Percentiles rank a stretch among this genome's conserved stretches.
These are phyloP conservation scores for Corythoichthys haematopterus DNA, from an alignment of 2,113 vertebrate species.

Conservation along the genomic window DNA sequence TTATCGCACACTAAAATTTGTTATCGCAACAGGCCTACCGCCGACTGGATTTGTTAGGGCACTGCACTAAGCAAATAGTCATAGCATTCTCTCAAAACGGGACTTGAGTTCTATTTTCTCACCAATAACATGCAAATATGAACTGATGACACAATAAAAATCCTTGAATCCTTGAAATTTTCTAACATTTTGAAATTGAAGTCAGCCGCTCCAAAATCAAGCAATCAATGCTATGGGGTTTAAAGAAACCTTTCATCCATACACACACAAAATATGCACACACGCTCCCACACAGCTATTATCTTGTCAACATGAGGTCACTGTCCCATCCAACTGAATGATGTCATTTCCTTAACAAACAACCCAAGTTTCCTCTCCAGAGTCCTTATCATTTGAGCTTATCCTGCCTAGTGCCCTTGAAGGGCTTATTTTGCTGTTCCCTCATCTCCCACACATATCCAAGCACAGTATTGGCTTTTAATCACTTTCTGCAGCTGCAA, in stretches of 20 bases:
- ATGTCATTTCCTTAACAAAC: conserved; percentile 71
- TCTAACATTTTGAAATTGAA: conserved; percentile 5
- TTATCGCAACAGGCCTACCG: too few relatives aligned
- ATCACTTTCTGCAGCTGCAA: conserved; percentile 20
- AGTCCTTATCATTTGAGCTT: conserved; percentile 50
- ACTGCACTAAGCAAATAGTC: background rate
- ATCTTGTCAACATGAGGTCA: conserved; percentile 65
- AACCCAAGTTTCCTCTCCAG: conserved; percentile 56
- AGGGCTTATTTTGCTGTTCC: conserved; percentile 27
- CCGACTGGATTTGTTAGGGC: background rate
- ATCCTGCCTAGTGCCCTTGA: conserved; percentile 34
- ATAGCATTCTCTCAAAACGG: too few relatives aligned
- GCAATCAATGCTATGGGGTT: conserved; percentile 4
- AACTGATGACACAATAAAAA: too few relatives aligned
- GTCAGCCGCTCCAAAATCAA: conserved; percentile 11
- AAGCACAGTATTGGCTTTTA: conserved; percentile 12
- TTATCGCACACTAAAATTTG: too few relatives aligned
- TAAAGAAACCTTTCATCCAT: conserved; percentile 23
- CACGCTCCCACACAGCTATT: conserved; percentile 22
- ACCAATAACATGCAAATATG: too few relatives aligned
- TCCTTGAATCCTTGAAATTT: too few relatives aligned
- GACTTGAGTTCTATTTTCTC: too few relatives aligned
- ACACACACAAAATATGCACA: conserved; percentile 19
- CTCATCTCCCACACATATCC: conserved; percentile 1
- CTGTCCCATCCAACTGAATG: conserved; percentile 48